phyloP scores from a whole-genome alignment of 1,140 invertebrate species.

The Drosophila santomea region DNA sequence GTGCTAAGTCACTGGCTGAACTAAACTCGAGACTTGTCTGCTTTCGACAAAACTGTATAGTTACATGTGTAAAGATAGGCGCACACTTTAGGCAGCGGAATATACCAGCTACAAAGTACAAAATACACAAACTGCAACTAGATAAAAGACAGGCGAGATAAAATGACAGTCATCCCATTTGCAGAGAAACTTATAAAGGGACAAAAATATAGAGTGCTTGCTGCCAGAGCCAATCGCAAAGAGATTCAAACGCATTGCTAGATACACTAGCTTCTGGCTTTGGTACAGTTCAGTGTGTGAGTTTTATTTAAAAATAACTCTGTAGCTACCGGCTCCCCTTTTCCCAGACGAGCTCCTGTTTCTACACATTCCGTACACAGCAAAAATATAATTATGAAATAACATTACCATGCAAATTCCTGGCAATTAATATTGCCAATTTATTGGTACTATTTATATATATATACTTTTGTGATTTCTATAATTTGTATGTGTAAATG shows the following conservation, averaged over 20 bases:
- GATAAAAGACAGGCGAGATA: slow-evolving; percentile 74
- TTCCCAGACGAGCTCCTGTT: slow-evolving; percentile 30
- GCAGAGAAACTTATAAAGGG: slow-evolving; percentile 15
- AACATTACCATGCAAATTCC: no score
- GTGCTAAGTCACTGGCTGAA: slow-evolving; percentile 56
- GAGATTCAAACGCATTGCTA: slow-evolving; percentile 46
- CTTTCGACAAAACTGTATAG: slow-evolving; percentile 73
- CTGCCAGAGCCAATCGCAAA: neutral
- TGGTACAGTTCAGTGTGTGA: slow-evolving; percentile 6
- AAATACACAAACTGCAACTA: slow-evolving; percentile 42
- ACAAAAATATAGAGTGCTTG: neutral
- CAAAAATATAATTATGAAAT: no score
- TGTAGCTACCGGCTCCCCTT: slow-evolving; percentile 46
- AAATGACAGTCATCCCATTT: slow-evolving; percentile 62
- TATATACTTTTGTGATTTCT: neutral
- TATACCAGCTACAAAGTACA: slow-evolving; percentile 46
- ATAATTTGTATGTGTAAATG: neutral
- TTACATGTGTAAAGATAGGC: slow-evolving; percentile 41
- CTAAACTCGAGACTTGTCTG: slow-evolving; percentile 29
- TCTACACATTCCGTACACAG: slow-evolving; percentile 4
- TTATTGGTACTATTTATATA: no score
- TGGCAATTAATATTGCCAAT: no score
- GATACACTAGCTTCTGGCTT: slow-evolving; percentile 41
- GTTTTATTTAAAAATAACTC: slow-evolving; percentile 66
- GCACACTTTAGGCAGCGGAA: slow-evolving; percentile 38